Conservation (phyloP, 2,888 invertebrate genomes). For the Drosophila melanosoma region DNA sequence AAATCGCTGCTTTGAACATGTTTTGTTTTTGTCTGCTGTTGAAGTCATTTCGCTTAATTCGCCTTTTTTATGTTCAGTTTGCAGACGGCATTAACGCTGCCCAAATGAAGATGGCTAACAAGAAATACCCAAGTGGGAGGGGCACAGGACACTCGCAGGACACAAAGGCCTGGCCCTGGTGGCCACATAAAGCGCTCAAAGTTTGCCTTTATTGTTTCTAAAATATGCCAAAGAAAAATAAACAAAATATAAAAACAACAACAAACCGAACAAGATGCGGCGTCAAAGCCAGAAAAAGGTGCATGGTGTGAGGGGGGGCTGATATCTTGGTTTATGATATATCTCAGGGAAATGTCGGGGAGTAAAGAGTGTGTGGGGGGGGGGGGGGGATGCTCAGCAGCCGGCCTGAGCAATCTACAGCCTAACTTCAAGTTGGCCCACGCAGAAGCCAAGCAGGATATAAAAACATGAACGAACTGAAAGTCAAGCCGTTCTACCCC, state of each 20-base stretch:
- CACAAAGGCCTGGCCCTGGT: constrained; percentile 23
- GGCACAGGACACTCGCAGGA: constrained; percentile 5
- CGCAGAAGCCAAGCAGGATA: constrained; percentile 41
- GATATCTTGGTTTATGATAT: constrained; percentile 15
- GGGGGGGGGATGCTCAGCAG: not conserved
- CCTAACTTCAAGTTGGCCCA: constrained; percentile 26
- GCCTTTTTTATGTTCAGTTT: constrained; percentile 58
- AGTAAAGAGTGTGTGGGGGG: not conserved
- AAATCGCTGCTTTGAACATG: constrained; percentile 55
- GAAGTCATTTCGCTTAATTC: constrained; percentile 57
- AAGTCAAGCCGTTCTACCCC: constrained; percentile 52
- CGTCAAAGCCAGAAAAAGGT: constrained; percentile 13
- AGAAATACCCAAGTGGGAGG: constrained; percentile 15
- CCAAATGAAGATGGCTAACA: constrained; percentile 58
- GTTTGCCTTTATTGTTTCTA: constrained; percentile 77
- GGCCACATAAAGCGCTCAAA: constrained; percentile 71
- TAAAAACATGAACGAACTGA: constrained; percentile 69
- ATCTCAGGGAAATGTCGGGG: not conserved
- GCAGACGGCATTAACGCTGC: constrained; percentile 33
- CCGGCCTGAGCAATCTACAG: not conserved
- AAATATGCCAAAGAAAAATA: constrained; percentile 74
- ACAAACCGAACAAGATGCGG: constrained; percentile 3
- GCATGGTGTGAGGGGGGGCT: not conserved
- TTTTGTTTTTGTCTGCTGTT: not conserved
- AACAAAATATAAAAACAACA: constrained; percentile 53